Base-by-base conservation (phyloP, 2,888 invertebrate genomes). In the Gastracanthus pulcherrimus region DNA sequence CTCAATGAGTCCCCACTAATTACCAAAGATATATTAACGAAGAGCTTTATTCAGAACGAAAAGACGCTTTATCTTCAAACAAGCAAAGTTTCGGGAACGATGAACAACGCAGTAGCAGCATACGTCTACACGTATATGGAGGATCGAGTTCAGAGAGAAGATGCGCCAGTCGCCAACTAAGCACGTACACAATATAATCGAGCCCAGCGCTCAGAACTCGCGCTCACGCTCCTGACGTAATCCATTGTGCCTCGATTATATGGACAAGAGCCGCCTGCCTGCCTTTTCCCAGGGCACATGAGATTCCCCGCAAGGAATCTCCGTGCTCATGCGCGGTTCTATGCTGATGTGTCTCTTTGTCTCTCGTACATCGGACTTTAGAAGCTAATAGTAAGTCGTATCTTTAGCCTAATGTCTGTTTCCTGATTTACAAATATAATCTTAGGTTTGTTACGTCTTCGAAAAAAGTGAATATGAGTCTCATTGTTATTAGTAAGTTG, bases 41-140 rank as follows among this genome's bases (percentile, higher is more conserved):
- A 34, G 51, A n/a, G 29, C 69, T 41, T 19, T n/a, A 60, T 48
- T 38, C n/a, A 34, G 4, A 5, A 48, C 7, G 45, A 34, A 36
- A 23, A 26, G 36, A 36, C 58, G 70, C 48, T 60, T 26, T 48
- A 48, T n/a, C 70, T 26, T 70, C 70, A 29, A 77, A 62, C 70
- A 70, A 48, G 70, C 62, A 36, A 77, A 70, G 77, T 77, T 77
- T 62, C 62, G 11, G 26, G n/a, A 66, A 19, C n/a, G n/a, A n/a
- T n/a, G n/a, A n/a, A n/a, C n/a, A n/a, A n/a, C n/a, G n/a, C 29
- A 34, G 23, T 16, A 6, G 7, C 66, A 51, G 23, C 29, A 5
- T 19, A 45, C 26, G 38, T n/a, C 19, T 31, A 58, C 11, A 19
- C n/a, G 34, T 16, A 7, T 19, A 29, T 6, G 34, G 4, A 19